Conservation (phyloP, 1,140 invertebrate genomes). For the Pachypeltis micranthus region DNA sequence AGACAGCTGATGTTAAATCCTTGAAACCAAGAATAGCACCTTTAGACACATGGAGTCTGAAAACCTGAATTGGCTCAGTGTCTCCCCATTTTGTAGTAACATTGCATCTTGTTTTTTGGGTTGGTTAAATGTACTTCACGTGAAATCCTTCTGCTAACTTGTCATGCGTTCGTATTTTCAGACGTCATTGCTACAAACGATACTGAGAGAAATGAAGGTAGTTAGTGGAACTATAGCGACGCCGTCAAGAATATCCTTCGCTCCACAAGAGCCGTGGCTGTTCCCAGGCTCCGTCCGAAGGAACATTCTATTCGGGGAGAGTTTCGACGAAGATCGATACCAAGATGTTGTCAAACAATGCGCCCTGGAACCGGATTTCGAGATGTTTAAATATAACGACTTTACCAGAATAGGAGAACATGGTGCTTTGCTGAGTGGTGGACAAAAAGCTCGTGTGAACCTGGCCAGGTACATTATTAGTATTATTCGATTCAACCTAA, state of each 20-base stretch:
- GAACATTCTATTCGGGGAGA: constrained; percentile 68
- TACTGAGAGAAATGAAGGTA: constrained; percentile 55
- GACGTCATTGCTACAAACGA: constrained; percentile 60
- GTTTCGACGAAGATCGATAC: constrained; percentile 51
- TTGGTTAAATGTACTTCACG: constrained; percentile 43
- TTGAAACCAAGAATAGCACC: too few species aligned
- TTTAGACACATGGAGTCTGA: constrained; percentile 44
- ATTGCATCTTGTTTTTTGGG: constrained; percentile 55
- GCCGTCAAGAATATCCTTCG: constrained; percentile 51
- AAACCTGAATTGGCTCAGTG: constrained; percentile 48
- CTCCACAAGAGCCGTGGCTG: constrained; percentile 66
- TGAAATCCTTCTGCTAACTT: too few species aligned
- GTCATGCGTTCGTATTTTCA: too few species aligned
- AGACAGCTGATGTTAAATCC: too few species aligned
- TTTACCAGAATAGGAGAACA: constrained; percentile 66
- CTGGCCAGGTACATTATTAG: constrained; percentile 38
- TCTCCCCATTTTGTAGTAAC: too few species aligned
- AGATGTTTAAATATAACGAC: constrained; percentile 48
- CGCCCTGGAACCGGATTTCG: constrained; percentile 49
- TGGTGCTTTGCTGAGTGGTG: constrained; percentile 56
- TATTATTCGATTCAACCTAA: too few species aligned
- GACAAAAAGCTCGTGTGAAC: constrained; percentile 56
- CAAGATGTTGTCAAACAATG: constrained; percentile 40
- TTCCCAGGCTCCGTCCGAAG: constrained; percentile 53
- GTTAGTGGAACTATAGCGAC: constrained; percentile 46